These are phyloP conservation scores for Dione vanillae DNA, from an alignment of 2,888 invertebrate species.

Conservation along the genomic window DNA sequence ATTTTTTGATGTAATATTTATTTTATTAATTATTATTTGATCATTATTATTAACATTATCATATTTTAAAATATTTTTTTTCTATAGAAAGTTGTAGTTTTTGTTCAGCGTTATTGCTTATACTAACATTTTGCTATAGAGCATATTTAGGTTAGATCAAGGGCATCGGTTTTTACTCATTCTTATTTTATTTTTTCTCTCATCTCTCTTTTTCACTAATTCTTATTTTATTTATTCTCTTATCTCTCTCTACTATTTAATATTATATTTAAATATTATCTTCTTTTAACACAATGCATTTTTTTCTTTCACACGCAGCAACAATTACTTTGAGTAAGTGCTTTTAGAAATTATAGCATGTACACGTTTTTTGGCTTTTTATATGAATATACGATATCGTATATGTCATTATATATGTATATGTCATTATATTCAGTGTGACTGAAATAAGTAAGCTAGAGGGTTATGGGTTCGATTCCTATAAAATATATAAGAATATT, in stretches of 20 bases:
- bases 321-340: constrained; percentile 81
- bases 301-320: constrained; percentile 78
- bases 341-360: constrained; percentile 49
- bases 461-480: background rate
- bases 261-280: background rate
- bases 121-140: constrained; percentile 1
- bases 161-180: no score
- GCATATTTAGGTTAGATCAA: constrained; percentile 15
- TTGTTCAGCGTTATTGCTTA: no score
- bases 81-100: no score
- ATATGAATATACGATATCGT: background rate
- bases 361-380: constrained; percentile 36
- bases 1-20: no score
- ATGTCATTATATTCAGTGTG: background rate
- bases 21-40: no score
- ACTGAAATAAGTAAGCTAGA: background rate
- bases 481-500: background rate
- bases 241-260: background rate
- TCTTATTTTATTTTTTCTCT: background rate
- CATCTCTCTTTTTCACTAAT: background rate
- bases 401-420: background rate
- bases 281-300: constrained; percentile 36
- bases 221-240: background rate
- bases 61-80: no score
- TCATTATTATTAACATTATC: no score